Percentiles rank a stretch among this genome's conserved stretches.
phyloP scores from a whole-genome alignment of 2,888 invertebrate species.

The Hirudinaria manillensis region DNA sequence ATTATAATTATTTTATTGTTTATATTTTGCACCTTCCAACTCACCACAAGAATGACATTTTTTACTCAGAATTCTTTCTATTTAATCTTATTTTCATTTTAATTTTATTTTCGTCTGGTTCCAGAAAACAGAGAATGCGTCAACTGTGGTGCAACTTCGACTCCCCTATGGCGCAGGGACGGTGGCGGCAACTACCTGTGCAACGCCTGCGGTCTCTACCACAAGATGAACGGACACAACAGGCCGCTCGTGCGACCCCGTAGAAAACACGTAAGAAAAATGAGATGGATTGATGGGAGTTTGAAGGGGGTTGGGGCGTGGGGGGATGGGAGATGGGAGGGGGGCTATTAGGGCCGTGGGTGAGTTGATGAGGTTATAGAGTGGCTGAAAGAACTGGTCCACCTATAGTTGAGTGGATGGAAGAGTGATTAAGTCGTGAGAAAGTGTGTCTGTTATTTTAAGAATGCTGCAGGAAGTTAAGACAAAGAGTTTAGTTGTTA shows the following conservation, averaged over 20 bases:
- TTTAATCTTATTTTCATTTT: background rate
- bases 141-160: conserved; percentile 18
- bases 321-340: too few species aligned
- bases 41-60: too few species aligned
- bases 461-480: too few species aligned
- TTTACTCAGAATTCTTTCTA: background rate
- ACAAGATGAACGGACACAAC: conserved; percentile 98
- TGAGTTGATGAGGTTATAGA: too few species aligned
- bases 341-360: too few species aligned
- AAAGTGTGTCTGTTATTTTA: too few species aligned
- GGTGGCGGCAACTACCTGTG: conserved; percentile 81
- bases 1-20: too few species aligned
- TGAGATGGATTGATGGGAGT: background rate
- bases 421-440: too few species aligned
- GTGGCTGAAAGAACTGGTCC: too few species aligned
- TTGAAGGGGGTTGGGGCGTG: background rate
- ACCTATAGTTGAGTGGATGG: too few species aligned
- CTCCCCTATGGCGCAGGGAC: conserved; percentile 17
- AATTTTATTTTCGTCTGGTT: background rate
- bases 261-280: conserved; percentile 70
- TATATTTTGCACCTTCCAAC: too few species aligned
- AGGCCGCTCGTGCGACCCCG: conserved; percentile 94
- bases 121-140: conserved; percentile 22
- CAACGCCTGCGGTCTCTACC: conserved; percentile 96
- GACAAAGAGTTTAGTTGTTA: too few species aligned